Evolutionary conservation across 2,113 vertebrate species (phyloP), one percentile per base, ranked within the genome.

Genomic region (Silurus meridionalis): DNA sequence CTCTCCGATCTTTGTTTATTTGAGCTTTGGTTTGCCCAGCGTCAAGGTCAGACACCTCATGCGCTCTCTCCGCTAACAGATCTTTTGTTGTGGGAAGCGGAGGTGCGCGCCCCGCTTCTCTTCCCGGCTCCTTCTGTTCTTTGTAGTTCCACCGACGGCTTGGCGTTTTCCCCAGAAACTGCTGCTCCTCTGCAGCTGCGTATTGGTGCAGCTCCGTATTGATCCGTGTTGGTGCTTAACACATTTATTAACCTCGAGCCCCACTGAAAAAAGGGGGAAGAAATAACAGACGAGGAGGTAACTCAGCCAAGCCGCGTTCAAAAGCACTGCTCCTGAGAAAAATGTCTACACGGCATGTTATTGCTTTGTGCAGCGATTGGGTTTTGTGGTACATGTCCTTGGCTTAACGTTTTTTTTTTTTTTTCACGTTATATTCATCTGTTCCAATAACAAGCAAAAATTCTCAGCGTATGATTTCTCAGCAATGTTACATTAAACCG

Each of bases 21-120:
- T 50, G 61, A 80, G 84, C 63, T 46, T 75, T 55, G 37, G 72
- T 77, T 74, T 64, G 25, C 71, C 55, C 72, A 57, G 8, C 21
- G 50, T 82, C 79, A 88, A 78, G 83, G 87, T 85, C 83, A 85
- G 37, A 67, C 53, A 81, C 64, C 55, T 67, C 25, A 14, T 52
- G 57, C n/a, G 23, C 50, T 78, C 28, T 77, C 15, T 52, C 28
- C 14, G 17, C n/a, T 57, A 84, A 85, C 50, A 46, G 52, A 46
- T 53, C 75, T 57, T 78, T 55, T 85, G 61, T 79, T 57, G 84
- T 53, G 61, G 74, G 74, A 79, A 55, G 74, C 74, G 19, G 72
- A 84, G 46, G 46, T 64, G 67, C 82, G 63, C 25, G 25, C n/a
- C 52, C 63, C 10, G 23, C 0, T 74, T 37, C 75, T 55, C 67